phyloP scores from a whole-genome alignment of 2,888 invertebrate genomes.

The Piscicola geometra region DNA sequence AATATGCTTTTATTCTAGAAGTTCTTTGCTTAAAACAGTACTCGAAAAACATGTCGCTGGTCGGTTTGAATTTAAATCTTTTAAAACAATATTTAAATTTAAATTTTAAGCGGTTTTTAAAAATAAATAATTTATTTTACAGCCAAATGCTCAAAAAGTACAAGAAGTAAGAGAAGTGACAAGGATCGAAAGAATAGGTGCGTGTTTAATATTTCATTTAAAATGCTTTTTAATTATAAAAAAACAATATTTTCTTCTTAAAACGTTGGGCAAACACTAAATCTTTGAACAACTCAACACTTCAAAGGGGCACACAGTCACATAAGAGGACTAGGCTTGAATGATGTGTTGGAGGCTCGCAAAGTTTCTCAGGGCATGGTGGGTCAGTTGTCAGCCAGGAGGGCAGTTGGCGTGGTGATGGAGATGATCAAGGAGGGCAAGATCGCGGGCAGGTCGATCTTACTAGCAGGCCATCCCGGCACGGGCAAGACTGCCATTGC shows the following conservation, averaged over 20 bases:
- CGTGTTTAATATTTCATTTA: background rate
- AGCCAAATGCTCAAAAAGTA: conserved; percentile 44
- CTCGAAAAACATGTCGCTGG: conserved; percentile 20
- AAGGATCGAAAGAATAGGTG: conserved; percentile 45
- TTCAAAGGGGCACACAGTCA: conserved; percentile 83
- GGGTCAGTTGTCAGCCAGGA: conserved; percentile 77
- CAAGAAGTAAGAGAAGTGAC: conserved; percentile 46
- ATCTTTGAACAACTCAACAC: background rate
- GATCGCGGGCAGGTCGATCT: conserved; percentile 88
- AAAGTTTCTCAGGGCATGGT: conserved; percentile 94
- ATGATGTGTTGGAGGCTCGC: conserved; percentile 86
- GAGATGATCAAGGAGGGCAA: conserved; percentile 98
- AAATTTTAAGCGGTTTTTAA: background rate
- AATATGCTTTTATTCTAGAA: background rate
- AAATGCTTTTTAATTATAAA: background rate
- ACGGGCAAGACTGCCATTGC: conserved; percentile 95
- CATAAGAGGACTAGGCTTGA: conserved; percentile 88
- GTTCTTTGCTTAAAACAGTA: background rate
- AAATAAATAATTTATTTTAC: conserved; percentile 24
- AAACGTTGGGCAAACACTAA: conserved; percentile 1
- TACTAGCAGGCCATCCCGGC: conserved; percentile 95
- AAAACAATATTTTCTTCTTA: background rate
- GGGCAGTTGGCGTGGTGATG: conserved; percentile 88
- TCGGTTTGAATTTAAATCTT: background rate
- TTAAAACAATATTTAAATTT: background rate